Evolutionary conservation across 1,140 invertebrate species (phyloP), one percentile per base, ranked within the genome.

Genomic region (Lepidotrigona ventralis): DNA sequence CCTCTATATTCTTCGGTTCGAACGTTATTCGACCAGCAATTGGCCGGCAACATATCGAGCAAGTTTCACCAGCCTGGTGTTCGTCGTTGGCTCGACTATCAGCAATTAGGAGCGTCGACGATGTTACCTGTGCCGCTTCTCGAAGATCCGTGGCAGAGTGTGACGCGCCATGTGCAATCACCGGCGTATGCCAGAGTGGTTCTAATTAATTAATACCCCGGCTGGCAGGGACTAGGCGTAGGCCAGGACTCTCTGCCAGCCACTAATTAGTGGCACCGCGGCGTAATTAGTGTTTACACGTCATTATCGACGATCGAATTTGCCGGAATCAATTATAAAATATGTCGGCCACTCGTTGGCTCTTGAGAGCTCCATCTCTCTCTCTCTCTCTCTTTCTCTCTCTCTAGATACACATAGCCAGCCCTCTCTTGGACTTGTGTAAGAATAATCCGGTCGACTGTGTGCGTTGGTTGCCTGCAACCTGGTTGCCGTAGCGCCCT

Each of bases 181-280:
- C 54, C 74, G 76, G 76, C 53, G 73, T 75, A 56, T 53, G 79
- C 58, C 86, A 90, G 92, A 92, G 90, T 92, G 91, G 87, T 90
- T 93, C 89, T 94, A 93, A 94, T 93, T 94, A 94, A 94, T 94
- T 94, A 94, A 94, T 92, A 93, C 92, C 93, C 93, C 92, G 91
- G 90, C 89, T 72, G 66, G 79, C 75, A 63, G 81, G 72, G 68
- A 73, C 84, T 83, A 84, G 76, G 81, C 82, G 69, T 68, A 60
- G 39, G 39, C 73, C 58, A 77, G 71, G 75, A 77, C 60, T 60
- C 78, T 54, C 29, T 88, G 81, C 84, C 88, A 90, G 81, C 91
- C 90, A 92, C 93, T 94, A 94, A 94, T 94, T 94, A 94, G 94
- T 93, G 91, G 90, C 86, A 91, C 88, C 84, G 85, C 88, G 73